phyloP scores from a whole-genome alignment of 2,888 invertebrate genomes.

The Zygothrica quintamaculata region DNA sequence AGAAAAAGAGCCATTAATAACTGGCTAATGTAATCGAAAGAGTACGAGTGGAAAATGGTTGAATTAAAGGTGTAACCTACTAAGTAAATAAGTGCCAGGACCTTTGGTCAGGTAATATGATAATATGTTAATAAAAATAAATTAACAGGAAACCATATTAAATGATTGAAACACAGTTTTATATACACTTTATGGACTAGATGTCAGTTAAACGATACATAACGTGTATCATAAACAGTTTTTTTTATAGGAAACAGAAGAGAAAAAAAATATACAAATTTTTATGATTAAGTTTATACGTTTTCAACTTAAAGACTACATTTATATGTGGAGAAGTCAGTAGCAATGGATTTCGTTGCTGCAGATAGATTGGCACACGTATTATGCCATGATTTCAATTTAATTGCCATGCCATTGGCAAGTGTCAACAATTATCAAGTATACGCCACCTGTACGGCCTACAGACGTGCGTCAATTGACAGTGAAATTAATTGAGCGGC shows the following conservation, averaged over 20 bases:
- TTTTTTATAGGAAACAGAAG: too few species aligned
- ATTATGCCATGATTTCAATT: constrained; percentile 51
- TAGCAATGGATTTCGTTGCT: neutral
- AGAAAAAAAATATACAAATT: too few species aligned
- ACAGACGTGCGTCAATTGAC: constrained; percentile 69
- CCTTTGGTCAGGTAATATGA: constrained; percentile 4
- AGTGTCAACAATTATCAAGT: constrained; percentile 76
- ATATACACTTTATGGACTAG: too few species aligned
- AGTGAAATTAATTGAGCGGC: constrained; percentile 68
- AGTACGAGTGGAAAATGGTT: constrained; percentile 17
- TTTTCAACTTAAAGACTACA: neutral
- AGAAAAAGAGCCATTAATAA: constrained; percentile 73
- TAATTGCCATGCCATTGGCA: constrained; percentile 60
- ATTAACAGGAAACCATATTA: too few species aligned
- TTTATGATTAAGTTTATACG: too few species aligned
- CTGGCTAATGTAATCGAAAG: constrained; percentile 70
- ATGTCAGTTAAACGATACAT: too few species aligned
- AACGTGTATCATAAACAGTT: constrained; percentile 1
- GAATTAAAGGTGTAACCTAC: constrained; percentile 9
- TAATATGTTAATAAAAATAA: constrained; percentile 4
- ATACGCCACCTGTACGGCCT: constrained; percentile 66
- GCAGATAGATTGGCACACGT: constrained; percentile 3
- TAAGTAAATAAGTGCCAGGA: constrained; percentile 21
- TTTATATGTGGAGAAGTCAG: neutral
- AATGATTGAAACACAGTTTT: too few species aligned